These are phyloP conservation scores for Excalfactoria chinensis DNA, from an alignment of 2,113 vertebrate species.

Conservation along the genomic window DNA sequence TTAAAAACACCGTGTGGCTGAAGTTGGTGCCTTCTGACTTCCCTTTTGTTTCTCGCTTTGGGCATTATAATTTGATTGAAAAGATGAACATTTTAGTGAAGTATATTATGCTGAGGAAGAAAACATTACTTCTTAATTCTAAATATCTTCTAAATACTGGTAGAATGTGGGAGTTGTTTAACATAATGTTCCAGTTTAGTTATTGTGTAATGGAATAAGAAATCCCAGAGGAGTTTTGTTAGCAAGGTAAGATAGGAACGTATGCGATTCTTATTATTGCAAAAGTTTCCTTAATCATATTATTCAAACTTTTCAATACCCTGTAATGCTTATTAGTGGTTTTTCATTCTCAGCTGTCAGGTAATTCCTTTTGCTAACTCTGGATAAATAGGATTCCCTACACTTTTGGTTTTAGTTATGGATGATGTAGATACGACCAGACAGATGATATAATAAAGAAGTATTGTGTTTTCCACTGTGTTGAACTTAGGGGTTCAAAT, in stretches of 20 bases:
- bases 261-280: constrained; percentile 74
- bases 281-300: constrained; percentile 80
- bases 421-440: constrained; percentile 80
- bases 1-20: not conserved
- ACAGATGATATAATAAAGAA: constrained; percentile 83
- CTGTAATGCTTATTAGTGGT: constrained; percentile 77
- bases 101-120: constrained; percentile 63
- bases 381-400: constrained; percentile 69
- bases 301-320: constrained; percentile 82
- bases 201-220: constrained; percentile 73
- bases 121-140: constrained; percentile 77
- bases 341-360: constrained; percentile 82
- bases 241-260: constrained; percentile 75
- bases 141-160: constrained; percentile 67
- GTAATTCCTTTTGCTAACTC: constrained; percentile 79
- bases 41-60: constrained; percentile 60
- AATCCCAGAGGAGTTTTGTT: constrained; percentile 73
- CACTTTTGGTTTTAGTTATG: constrained; percentile 68
- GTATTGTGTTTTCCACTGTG: constrained; percentile 80
- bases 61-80: constrained; percentile 38
- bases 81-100: constrained; percentile 45
- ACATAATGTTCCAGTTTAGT: constrained; percentile 72
- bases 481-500: constrained; percentile 77
- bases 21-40: not conserved
- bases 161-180: constrained; percentile 75